Evolutionary conservation across 2,797 vertebrate genomes (phyloP), one percentile per base, ranked within the genome.

Genomic region (Oryzias sinensis): DNA sequence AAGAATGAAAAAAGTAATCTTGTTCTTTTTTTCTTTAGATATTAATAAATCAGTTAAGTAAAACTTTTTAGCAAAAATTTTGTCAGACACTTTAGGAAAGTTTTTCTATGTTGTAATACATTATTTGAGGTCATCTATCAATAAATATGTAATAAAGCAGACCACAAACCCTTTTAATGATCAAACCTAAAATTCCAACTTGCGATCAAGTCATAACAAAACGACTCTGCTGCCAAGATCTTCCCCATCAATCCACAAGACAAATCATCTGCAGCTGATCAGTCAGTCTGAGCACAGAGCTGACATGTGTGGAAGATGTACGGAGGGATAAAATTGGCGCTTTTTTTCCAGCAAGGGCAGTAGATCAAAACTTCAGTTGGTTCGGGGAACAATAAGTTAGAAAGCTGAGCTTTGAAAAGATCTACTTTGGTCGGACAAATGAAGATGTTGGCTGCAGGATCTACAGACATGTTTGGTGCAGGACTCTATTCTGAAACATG

Each of bases 301-400:
- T 45, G 44, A 45, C 44, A 45, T 45, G 44, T 13, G n/a, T 45
- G 44, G 44, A 45, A 45, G 44, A 3, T 20, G 44, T 45, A n/a
- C n/a, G 11, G n/a, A 45, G 8, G 9, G 3, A 8, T 9, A 13
- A 37, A 45, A 45, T 20, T n/a, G 8, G 18, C 17, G 18, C 11
- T 20, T 45, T 45, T 17, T 20, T n/a, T 20, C 44, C 44, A 45
- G 18, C 17, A 18, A 45, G 8, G 18, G 44, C n/a, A 17, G 8
- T 18, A 17, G 44, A 45, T 45, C 44, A 45, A 45, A 45, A 45
- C 44, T 9, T 8, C n/a, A 9, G 44, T 18, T 20, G 9, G 8
- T 9, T 9, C 44, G 11, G 7, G 17, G 18, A 45, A 18, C 17
- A 45, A 9, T 9, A 44, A 45, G 44, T 45, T 3, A 45, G 11